Conservation (phyloP, 2,888 invertebrate genomes). For the Sinodicranocentrus sp. region DNA sequence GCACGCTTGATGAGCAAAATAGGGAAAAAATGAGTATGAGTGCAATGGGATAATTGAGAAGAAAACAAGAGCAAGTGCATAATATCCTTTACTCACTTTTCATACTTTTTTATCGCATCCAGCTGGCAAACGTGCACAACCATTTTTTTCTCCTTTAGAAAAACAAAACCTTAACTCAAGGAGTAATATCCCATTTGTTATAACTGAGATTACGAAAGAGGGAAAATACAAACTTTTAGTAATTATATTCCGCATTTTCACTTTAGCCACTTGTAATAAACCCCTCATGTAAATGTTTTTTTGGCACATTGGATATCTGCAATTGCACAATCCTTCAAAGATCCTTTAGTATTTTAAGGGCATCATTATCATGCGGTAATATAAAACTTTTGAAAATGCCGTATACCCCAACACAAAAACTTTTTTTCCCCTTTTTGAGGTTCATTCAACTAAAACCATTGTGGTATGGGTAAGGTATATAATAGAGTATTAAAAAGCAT, state of each 20-base stretch:
- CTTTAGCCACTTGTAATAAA: constrained; percentile 25
- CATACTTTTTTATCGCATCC: constrained; percentile 17
- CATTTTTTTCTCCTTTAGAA: background rate
- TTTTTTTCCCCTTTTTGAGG: background rate
- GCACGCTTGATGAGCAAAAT: constrained; percentile 53
- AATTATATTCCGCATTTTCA: constrained; percentile 37
- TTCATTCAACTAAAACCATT: constrained; percentile 48
- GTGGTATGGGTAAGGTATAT: constrained; percentile 8
- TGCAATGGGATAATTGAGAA: background rate
- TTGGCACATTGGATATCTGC: constrained; percentile 25
- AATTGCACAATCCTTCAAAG: background rate
- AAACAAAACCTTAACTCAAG: constrained; percentile 1
- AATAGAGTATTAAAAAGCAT: background rate
- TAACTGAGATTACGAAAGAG: constrained; percentile 35
- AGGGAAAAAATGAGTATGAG: background rate
- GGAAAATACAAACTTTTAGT: constrained; percentile 10
- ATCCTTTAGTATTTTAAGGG: background rate
- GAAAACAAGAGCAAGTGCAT: background rate
- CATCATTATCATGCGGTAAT: too few species aligned
- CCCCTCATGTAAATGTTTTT: background rate
- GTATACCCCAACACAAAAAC: background rate
- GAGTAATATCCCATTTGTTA: too few species aligned
- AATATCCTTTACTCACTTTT: background rate
- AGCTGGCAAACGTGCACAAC: constrained; percentile 44
- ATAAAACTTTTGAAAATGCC: background rate